phyloP scores from a whole-genome alignment of 2,113 vertebrate species.

The Craseonycteris thonglongyai region DNA sequence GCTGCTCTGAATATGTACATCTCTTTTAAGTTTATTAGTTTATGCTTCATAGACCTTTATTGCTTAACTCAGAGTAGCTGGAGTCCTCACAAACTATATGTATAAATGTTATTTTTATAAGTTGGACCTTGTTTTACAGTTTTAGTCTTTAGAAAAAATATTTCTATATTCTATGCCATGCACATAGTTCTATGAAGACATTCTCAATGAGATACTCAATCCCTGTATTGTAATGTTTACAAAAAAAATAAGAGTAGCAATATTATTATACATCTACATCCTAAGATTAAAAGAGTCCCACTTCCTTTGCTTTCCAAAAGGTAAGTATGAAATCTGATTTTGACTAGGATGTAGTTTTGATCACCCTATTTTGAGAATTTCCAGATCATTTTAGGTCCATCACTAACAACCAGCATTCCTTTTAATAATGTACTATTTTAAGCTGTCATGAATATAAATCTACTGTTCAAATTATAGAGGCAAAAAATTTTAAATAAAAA shows the following conservation, averaged over 20 bases:
- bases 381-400: conserved; percentile 1
- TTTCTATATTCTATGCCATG: background rate
- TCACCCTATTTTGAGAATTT: background rate
- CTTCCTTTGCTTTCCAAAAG: background rate
- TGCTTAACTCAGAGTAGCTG: background rate
- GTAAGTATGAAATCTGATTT: conserved; percentile 7
- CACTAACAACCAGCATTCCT: background rate
- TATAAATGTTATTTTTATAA: background rate
- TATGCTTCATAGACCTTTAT: background rate
- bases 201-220: background rate
- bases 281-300: background rate
- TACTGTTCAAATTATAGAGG: background rate
- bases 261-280: background rate
- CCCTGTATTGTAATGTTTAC: background rate
- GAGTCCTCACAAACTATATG: background rate
- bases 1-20: background rate
- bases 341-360: background rate
- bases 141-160: background rate
- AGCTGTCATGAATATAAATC: background rate
- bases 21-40: background rate
- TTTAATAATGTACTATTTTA: conserved; percentile 16
- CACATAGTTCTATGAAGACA: background rate
- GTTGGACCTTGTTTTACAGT: background rate
- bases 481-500: background rate
- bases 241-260: background rate